phyloP scores from a whole-genome alignment of 1,140 invertebrate genomes.

The Cephus cinctus region DNA sequence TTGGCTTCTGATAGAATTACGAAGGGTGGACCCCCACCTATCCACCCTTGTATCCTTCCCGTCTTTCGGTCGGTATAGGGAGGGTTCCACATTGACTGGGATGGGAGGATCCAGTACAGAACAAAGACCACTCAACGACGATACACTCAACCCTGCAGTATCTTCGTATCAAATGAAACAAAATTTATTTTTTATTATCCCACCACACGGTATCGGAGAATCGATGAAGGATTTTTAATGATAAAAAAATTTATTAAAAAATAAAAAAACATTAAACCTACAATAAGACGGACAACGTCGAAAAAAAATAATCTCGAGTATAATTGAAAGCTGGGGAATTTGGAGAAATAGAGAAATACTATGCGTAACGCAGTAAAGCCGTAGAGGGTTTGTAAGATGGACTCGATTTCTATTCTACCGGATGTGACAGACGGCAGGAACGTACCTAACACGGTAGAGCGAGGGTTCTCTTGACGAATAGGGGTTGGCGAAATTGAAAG shows the following conservation, averaged over 20 bases:
- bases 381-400: background rate
- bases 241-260: too few relatives aligned
- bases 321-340: too few relatives aligned
- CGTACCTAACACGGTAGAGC: slow-evolving; percentile 15
- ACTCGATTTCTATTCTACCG: slow-evolving; percentile 8
- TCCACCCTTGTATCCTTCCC: too few relatives aligned
- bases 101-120: too few relatives aligned
- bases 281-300: too few relatives aligned
- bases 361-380: too few relatives aligned
- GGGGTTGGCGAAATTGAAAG: slow-evolving; percentile 50
- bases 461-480: slow-evolving; percentile 21
- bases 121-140: too few relatives aligned
- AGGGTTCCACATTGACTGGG: too few relatives aligned
- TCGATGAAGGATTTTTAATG: slow-evolving; percentile 35
- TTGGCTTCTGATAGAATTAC: slow-evolving; percentile 54
- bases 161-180: slow-evolving; percentile 35
- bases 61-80: too few relatives aligned
- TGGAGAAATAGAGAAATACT: too few relatives aligned
- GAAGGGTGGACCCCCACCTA: slow-evolving; percentile 40
- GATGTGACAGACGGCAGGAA: slow-evolving; percentile 16
- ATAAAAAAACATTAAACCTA: too few relatives aligned
- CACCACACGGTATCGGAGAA: slow-evolving; percentile 28
- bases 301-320: too few relatives aligned
- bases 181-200: slow-evolving; percentile 37
- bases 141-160: slow-evolving; percentile 18